phyloP scores from a whole-genome alignment of 2,113 vertebrate species.

The Capreolus pygargus region DNA sequence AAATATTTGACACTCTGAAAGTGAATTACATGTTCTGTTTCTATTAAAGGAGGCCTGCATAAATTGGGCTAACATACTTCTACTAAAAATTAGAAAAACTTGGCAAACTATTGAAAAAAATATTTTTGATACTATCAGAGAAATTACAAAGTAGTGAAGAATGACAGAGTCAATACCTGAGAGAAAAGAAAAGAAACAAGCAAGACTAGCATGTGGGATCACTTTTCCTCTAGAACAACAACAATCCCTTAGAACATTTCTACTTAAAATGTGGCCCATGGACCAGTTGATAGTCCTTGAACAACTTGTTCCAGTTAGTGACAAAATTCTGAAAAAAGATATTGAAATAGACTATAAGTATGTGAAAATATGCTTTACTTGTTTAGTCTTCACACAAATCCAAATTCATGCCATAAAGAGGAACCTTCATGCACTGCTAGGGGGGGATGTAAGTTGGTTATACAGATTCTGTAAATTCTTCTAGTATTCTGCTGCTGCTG shows the following conservation, averaged over 20 bases:
- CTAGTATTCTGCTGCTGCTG: background rate
- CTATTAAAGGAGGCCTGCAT: background rate
- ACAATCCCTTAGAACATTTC: background rate
- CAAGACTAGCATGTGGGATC: background rate
- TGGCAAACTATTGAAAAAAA: background rate
- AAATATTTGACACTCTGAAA: background rate
- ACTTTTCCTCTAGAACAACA: background rate
- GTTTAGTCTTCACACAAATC: background rate
- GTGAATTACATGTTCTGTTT: background rate
- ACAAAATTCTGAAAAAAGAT: background rate
- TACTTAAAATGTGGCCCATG: background rate
- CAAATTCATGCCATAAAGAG: background rate
- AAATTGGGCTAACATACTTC: background rate
- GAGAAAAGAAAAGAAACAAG: background rate
- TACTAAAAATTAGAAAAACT: background rate
- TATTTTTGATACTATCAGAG: background rate
- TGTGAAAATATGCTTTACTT: background rate
- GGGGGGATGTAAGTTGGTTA: background rate
- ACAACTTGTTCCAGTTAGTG: background rate
- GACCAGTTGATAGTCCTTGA: background rate
- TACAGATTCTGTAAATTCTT: background rate
- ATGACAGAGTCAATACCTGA: background rate
- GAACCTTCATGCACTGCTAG: background rate
- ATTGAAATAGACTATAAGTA: background rate
- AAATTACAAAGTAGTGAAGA: background rate